Percentiles rank a stretch among this genome's conserved stretches.
Evolutionary conservation across 30 jellyfish, hydroid and myxozoan genomes (phyloP).

Genomic region (Calvadosia cruxmelitensis): DNA sequence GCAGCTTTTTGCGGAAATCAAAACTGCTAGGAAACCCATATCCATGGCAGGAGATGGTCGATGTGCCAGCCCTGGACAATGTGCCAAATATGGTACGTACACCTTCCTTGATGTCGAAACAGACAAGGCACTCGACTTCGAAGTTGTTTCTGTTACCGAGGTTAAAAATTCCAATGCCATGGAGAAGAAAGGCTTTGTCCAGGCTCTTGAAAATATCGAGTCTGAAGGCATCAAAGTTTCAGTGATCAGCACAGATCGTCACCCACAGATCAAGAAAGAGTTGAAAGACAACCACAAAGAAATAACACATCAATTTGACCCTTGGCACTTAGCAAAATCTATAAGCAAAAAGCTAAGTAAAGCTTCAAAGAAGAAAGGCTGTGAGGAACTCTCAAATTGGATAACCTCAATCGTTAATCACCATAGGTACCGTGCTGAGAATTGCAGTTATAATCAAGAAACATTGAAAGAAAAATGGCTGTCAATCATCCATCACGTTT

Average conservation of each 20-base stretch:
- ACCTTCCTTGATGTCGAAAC: too few relatives aligned
- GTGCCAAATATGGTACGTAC: too few relatives aligned
- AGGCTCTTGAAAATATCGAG: conserved; percentile 2
- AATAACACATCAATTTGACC: conserved; percentile 2
- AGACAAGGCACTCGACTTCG: conserved; percentile 5
- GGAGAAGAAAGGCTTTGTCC: conserved; percentile 15
- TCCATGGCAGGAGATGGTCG: too few relatives aligned
- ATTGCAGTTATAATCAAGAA: conserved; percentile 3
- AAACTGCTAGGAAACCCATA: too few relatives aligned
- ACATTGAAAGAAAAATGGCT: not conserved
- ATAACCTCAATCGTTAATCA: conserved; percentile 2
- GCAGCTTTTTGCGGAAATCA: too few relatives aligned
- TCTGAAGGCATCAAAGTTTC: not conserved
- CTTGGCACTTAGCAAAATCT: conserved; percentile 25
- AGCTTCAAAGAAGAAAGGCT: conserved; percentile 12
- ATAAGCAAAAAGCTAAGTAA: conserved; percentile 1
- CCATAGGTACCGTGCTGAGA: conserved; percentile 2
- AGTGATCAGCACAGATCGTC: conserved; percentile 18
- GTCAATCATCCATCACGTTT: conserved; percentile 4
- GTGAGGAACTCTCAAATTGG: conserved; percentile 3
- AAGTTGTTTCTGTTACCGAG: not conserved
- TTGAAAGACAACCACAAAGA: conserved; percentile 3
- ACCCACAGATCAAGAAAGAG: conserved; percentile 7
- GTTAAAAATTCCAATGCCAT: conserved; percentile 6
- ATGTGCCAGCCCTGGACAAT: too few relatives aligned